Base-by-base conservation (phyloP, 2,888 invertebrate genomes). In the Pherbina coryleti region DNA sequence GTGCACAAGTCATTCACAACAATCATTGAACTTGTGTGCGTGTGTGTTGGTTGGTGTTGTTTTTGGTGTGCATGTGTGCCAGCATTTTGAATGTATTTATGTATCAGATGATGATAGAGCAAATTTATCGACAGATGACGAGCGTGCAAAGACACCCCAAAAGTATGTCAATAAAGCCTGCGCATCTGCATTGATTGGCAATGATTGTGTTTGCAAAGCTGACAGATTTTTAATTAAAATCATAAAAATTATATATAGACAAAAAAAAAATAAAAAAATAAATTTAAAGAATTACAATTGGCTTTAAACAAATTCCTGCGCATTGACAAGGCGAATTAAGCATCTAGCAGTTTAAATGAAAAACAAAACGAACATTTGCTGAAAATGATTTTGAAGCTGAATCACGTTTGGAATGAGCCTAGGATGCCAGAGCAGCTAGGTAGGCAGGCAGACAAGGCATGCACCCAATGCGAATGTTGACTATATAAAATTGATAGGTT, bases 161-260 rank as follows among this genome's bases (percentile, higher is more conserved):
- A 67, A 69, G 22, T 19, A 31, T 74, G 73, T 74, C 73, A 60
- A 74, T 51, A 62, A 62, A 28, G 28, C 44, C 71, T 37, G 73
- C 44, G 73, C 62, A 44, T 9, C n/a, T 19, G 19, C n/a, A 49
- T 55, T 71, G 71, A 71, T 64, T 74, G 73, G 51, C 73, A 51
- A 74, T 62, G 73, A 60, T 62, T 9, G 67, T 69, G 76, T 71
- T 76, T 76, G 49, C 70, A 71, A 57, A 62, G 34, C 72, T 72
- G 60, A 79, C 62, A 79, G 81, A 78, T 77, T 81, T 79, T 79
- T 81, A 79, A 71, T 81, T 78, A 82, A 83, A 82, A 83, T 78
- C 81, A 70, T 82, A 71, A 79, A 78, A 77, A 62, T n/a, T 70
- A 57, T 60, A 62, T 9, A 62, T 14, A 62, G 19, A 11, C 0